These are phyloP conservation scores for Apis dorsata DNA, from an alignment of 1,140 invertebrate genomes.

Conservation along the genomic window DNA sequence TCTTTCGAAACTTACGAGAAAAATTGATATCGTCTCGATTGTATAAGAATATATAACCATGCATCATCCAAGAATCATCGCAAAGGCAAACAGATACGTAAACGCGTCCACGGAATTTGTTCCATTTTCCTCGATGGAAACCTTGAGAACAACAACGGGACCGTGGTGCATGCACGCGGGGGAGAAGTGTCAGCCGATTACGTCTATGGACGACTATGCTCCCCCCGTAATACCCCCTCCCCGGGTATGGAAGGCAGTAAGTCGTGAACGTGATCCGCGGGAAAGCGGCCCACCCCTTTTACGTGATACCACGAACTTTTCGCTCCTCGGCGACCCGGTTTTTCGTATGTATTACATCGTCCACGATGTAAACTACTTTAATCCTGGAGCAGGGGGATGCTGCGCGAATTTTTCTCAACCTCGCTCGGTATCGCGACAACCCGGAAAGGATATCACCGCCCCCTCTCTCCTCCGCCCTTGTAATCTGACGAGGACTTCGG, in stretches of 20 bases:
- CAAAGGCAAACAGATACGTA: neutral
- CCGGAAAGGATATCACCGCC: conserved; percentile 26
- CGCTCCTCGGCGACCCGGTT: conserved; percentile 29
- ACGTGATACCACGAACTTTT: conserved; percentile 52
- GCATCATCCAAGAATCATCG: neutral
- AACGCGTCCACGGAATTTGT: neutral
- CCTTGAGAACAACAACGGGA: conserved; percentile 10
- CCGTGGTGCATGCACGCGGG: neutral
- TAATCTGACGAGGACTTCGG: conserved; percentile 37
- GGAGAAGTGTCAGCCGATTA: conserved; percentile 14
- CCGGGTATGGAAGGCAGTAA: conserved; percentile 32
- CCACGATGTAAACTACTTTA: conserved; percentile 54
- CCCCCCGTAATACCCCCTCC: conserved; percentile 32
- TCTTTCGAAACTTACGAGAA: too few species aligned
- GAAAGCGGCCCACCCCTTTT: conserved; percentile 39
- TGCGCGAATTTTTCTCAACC: conserved; percentile 32
- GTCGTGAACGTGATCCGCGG: conserved; percentile 56
- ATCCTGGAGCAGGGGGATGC: conserved; percentile 19
- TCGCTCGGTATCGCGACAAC: conserved; percentile 9
- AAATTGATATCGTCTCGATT: neutral
- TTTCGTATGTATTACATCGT: conserved; percentile 55
- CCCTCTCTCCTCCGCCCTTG: neutral
- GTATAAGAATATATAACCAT: too few species aligned
- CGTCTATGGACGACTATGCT: conserved; percentile 28
- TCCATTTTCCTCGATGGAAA: neutral